A percentile compares a stretch with the other conserved stretches of the same genome.
Evolutionary conservation across 2,797 vertebrate genomes (phyloP).

Genomic region (Malacoraja senta): DNA sequence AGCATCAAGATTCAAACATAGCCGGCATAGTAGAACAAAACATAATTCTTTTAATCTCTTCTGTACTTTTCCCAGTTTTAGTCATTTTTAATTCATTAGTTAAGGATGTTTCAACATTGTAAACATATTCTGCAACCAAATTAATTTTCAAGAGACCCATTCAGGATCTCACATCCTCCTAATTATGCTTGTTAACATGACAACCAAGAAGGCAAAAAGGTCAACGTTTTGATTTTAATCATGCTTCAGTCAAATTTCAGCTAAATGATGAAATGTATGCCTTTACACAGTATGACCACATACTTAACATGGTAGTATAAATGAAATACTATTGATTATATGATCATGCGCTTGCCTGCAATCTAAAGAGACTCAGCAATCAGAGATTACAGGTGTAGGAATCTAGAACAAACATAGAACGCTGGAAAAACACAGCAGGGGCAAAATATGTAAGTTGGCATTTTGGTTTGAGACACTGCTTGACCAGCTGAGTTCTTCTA

Average conservation of each 20-base stretch:
- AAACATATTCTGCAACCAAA: background rate
- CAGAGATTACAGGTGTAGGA: too few species aligned
- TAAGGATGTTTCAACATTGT: background rate
- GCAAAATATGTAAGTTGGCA: too few species aligned
- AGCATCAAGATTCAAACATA: background rate
- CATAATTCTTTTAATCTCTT: background rate
- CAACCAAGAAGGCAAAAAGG: background rate
- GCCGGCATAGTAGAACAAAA: background rate
- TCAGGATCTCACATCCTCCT: background rate
- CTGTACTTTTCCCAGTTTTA: background rate
- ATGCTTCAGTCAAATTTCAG: background rate
- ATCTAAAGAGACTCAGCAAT: background rate
- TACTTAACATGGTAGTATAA: background rate
- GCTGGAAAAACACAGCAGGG: too few species aligned
- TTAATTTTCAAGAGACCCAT: background rate
- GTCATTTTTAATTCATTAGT: background rate
- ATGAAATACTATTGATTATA: background rate
- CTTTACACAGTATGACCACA: background rate
- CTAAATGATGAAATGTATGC: background rate
- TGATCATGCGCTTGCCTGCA: background rate
- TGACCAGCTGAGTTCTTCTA: too few species aligned
- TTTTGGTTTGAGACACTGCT: too few species aligned
- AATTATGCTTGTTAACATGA: background rate
- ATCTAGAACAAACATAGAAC: too few species aligned
- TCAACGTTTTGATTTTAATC: background rate